A percentile compares a stretch with the other conserved stretches of the same genome.
phyloP scores from a whole-genome alignment of 2,888 invertebrate species.

The Plebejus melissa region DNA sequence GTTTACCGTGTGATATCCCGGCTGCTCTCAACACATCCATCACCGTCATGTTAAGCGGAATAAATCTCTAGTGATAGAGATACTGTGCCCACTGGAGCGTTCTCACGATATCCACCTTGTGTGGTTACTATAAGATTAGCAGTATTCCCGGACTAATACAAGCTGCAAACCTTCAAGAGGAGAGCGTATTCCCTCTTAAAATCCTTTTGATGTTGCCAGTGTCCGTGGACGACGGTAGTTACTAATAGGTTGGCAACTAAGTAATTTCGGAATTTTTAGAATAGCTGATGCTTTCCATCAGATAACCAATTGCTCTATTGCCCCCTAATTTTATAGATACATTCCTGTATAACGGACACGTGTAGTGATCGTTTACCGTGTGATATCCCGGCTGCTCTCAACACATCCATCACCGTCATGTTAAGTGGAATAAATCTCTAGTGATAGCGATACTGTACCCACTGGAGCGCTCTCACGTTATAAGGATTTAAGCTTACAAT shows the following conservation, averaged over 20 bases:
- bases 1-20: not conserved
- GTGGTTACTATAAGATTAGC: no score
- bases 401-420: constrained; percentile 12
- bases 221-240: no score
- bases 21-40: not conserved
- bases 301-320: no score
- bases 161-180: no score
- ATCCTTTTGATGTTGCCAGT: no score
- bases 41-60: constrained; percentile 10
- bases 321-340: no score
- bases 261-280: no score
- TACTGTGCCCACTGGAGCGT: not conserved
- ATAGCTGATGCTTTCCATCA: no score
- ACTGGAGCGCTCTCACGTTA: not conserved
- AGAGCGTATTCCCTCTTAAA: no score
- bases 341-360: not conserved
- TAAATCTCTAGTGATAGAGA: constrained; percentile 8
- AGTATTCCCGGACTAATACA: no score
- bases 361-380: not conserved
- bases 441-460: constrained; percentile 1
- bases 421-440: constrained; percentile 15
- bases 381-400: not conserved
- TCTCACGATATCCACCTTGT: not conserved
- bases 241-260: no score
- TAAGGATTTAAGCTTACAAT: not conserved